These are phyloP conservation scores for Ennomos quercinarius DNA, from an alignment of 2,888 invertebrate species.

Conservation along the genomic window DNA sequence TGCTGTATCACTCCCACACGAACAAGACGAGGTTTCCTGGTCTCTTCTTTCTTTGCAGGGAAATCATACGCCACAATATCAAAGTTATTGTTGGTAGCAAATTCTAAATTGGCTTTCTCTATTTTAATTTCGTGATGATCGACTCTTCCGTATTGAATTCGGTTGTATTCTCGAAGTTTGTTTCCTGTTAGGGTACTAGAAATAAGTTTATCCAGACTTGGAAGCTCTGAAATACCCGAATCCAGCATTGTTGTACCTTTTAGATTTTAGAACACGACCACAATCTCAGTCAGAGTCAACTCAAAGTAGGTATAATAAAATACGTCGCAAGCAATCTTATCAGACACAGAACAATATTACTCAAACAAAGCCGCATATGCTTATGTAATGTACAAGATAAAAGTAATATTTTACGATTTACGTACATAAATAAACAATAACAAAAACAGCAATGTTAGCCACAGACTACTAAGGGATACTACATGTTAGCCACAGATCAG, in stretches of 20 bases:
- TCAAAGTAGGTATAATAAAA: too few relatives aligned
- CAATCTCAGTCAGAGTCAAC: too few relatives aligned
- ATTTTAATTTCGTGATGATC: slow-evolving; percentile 83
- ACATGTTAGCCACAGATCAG: too few relatives aligned
- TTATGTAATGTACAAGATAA: too few relatives aligned
- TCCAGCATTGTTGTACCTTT: slow-evolving; percentile 43
- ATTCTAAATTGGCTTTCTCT: slow-evolving; percentile 70
- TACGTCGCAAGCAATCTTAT: too few relatives aligned
- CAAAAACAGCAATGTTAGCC: too few relatives aligned
- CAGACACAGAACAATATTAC: too few relatives aligned
- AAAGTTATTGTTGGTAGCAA: slow-evolving; percentile 85
- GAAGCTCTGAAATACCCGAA: slow-evolving; percentile 52
- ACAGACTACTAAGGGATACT: too few relatives aligned
- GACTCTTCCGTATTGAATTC: slow-evolving; percentile 92
- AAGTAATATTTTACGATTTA: too few relatives aligned
- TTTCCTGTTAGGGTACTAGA: slow-evolving; percentile 56
- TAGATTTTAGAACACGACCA: too few relatives aligned
- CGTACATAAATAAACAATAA: too few relatives aligned
- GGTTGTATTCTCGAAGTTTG: slow-evolving; percentile 88
- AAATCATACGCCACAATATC: slow-evolving; percentile 92
- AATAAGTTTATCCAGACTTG: slow-evolving; percentile 68
- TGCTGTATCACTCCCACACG: slow-evolving; percentile 95
- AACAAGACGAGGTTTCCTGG: slow-evolving; percentile 89
- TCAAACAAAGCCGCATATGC: too few relatives aligned
- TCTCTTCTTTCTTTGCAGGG: slow-evolving; percentile 88